phyloP scores from a whole-genome alignment of 1,140 invertebrate genomes.

The Gonioctena quinquepunctata region DNA sequence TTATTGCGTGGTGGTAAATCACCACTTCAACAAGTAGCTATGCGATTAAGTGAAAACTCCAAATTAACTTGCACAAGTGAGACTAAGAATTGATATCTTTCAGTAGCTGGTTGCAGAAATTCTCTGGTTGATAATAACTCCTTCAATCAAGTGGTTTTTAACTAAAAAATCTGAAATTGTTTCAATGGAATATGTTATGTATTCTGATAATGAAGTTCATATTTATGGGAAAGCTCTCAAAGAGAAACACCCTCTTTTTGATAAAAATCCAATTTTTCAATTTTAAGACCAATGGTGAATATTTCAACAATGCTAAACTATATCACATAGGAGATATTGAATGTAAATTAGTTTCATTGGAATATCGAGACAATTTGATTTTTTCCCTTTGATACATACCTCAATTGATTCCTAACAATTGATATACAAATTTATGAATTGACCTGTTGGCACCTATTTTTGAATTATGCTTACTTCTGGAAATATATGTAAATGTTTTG shows the following conservation, averaged over 20 bases:
- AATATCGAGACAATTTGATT: background rate
- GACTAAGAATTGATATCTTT: background rate
- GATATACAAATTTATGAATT: background rate
- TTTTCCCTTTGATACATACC: constrained; percentile 2
- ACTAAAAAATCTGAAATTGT: too few species aligned
- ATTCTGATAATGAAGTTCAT: too few species aligned
- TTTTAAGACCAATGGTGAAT: background rate
- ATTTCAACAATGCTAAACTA: constrained; percentile 1
- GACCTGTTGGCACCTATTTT: background rate
- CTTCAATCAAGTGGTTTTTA: too few species aligned
- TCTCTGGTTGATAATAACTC: too few species aligned
- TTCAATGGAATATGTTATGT: too few species aligned
- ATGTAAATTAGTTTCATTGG: too few species aligned
- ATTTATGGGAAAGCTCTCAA: too few species aligned
- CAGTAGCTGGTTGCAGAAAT: background rate
- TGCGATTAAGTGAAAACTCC: background rate
- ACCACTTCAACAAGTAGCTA: constrained; percentile 9
- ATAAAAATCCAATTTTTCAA: background rate
- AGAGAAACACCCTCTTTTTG: too few species aligned
- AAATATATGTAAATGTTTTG: too few species aligned
- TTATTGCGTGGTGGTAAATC: constrained; percentile 12
- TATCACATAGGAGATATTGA: too few species aligned
- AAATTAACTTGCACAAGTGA: background rate
- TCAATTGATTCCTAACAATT: constrained; percentile 12
- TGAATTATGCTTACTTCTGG: background rate